Base-by-base conservation (phyloP, 2,888 invertebrate species). In the Drosophila mulleri region DNA sequence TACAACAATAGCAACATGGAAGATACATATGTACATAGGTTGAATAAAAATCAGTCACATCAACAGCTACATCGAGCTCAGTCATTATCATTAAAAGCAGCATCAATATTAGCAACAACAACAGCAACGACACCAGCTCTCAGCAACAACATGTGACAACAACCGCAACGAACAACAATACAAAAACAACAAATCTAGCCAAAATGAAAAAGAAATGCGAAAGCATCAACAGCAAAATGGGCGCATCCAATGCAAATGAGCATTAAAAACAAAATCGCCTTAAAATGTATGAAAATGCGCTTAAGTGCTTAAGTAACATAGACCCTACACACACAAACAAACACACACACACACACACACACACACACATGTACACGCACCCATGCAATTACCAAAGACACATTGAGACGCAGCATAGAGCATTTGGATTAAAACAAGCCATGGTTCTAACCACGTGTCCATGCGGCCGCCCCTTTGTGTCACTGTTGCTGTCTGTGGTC, bases 231-330 rank as follows among this genome's bases (percentile, higher is more conserved):
- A 47, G 48, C 16, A 58, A 39, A 64, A 47, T 20, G 52, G 48
- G 6, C 18, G 45, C 62, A 60, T 45, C 53, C 59, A 71, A 72
- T 85, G 78, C 80, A 88, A 77, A 85, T 80, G 80, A 77, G 68
- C 59, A 67, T 72, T 86, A 67, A 65, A 75, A 69, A 67, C 45
- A 44, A 68, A 85, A 82, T 72, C 81, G 70, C 72, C 78, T 78
- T 72, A 75, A 80, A 88, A 88, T 83, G 75, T 80, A 68, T 70
- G 70, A 72, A 72, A 73, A 75, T 50, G 60, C 63, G 63, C 68
- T 75, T 67, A 60, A 73, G 60, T 64, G 74, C 75, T 77, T 80
- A 85, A 84, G 67, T 73, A 59, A 54, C 59, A 58, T 44, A 57
- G 16, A 62, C n/a, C 18, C 42, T 39, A 59, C 39, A 48, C 39